Base-by-base conservation (phyloP, 2,888 invertebrate species). In the Mythimna loreyi region DNA sequence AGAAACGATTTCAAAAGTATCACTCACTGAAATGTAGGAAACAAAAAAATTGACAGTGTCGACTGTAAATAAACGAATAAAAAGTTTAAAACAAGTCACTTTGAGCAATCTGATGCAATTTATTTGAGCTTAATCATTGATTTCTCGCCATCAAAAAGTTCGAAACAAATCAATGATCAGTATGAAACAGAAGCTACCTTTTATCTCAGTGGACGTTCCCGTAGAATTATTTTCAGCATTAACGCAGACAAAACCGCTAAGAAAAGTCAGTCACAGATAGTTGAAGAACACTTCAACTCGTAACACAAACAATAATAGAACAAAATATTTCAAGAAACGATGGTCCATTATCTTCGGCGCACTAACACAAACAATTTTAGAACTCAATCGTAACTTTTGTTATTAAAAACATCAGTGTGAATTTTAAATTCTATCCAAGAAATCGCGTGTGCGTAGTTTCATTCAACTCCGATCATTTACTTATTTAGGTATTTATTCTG, bases 361-460 rank as follows among this genome's bases (percentile, higher is more conserved):
- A 23, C 19, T 40, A 21, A 30, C 11, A 49, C 49, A 25, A 36
- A 28, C 11, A 1, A 33, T 74, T 75, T 21, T 52, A 67, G 47
- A 75, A 40, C 30, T 45, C 28, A 56, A 60, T 60, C 59, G 21
- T 68, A 36, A 45, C 23, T 40, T 53, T 68, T 45, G 25, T 23
- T 30, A 61, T 45, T 43, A 7, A 59, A 70, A 77, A 63, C n/a
- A 59, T 40, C 9, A 23, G 16, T 19, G n/a, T 49, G 28, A 55
- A 59, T 59, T 47, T 56, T 36, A 43, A 25, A 74, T 45, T 50
- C 50, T 36, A 63, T 50, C 21, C n/a, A 16, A 13, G 6, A 52
- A 59, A 50, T 50, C 21, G 23, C 2, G 33, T 62, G 23, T 65
- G 40, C 25, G 23, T 57, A 56, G 25, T 23, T 59, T 56, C 45